Conservation (phyloP, 23 tunicate species). For the Styela clava region DNA sequence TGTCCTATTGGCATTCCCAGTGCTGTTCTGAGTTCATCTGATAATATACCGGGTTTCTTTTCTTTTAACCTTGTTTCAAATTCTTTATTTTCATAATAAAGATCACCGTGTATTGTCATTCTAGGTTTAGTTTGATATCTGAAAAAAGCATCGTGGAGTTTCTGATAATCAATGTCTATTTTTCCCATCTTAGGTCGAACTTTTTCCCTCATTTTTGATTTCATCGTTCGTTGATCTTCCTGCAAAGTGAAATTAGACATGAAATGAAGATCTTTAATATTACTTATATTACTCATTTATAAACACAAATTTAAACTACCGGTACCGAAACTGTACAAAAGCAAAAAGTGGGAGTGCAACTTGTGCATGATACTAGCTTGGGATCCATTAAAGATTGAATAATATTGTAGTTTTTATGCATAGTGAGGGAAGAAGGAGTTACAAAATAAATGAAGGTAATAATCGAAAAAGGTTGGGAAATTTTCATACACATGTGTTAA, state of each 20-base stretch:
- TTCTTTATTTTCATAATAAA: conserved; percentile 98
- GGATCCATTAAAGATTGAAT: too few species aligned
- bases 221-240: conserved; percentile 89
- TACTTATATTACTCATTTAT: too few species aligned
- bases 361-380: too few species aligned
- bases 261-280: not conserved
- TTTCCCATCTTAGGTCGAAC: conserved; percentile 99
- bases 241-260: not conserved
- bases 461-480: too few species aligned
- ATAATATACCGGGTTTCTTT: conserved; percentile 91
- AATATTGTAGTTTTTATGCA: too few species aligned
- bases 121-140: conserved; percentile 97
- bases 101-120: conserved; percentile 97
- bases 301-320: too few species aligned
- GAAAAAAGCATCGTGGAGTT: conserved; percentile 99
- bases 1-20: conserved; percentile 97
- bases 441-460: too few species aligned
- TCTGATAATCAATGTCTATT: conserved; percentile 98
- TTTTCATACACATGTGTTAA: too few species aligned
- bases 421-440: too few species aligned
- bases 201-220: conserved; percentile 95
- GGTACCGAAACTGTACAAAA: too few species aligned
- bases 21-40: conserved; percentile 84
- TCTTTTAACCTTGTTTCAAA: conserved; percentile 96
- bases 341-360: too few species aligned